Evolutionary conservation across 2,797 vertebrate species (phyloP), one percentile per base, ranked within the genome.

Genomic region (Aplochiton taeniatus): DNA sequence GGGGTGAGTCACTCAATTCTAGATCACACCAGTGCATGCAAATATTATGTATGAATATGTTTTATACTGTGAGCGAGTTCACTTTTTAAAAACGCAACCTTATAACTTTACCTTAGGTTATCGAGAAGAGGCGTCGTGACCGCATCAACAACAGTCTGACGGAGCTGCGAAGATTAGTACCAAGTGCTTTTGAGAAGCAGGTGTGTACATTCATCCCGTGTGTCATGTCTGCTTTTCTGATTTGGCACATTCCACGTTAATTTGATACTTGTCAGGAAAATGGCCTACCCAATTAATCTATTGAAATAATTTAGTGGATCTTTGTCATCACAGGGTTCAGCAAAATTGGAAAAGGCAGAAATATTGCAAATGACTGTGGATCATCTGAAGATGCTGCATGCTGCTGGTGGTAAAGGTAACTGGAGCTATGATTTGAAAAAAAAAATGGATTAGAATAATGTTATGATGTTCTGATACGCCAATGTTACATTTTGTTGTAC

Each of bases 311-410:
- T 51, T 50, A 41, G 10, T 12, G 13, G 19, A 58, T 45, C 10
- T 48, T 0, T 64, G 14, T 63, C 5, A 72, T 68, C 12, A 7
- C 72, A 98, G 97, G 97, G 96, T 42, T 98, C 96, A 7, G 96
- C 96, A 63, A 99, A 99, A 83, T 74, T 99, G 73, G 97, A 99
- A 79, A 99, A 99, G 76, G 97, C 97, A 0, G 97, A 99, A 84
- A 98, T 99, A 70, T 84, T 99, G 77, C 97, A 99, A 88, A 98
- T 99, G 97, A 99, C 97, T 0, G 97, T 99, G 43, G 97, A 99
- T 84, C 97, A 99, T 73, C 85, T 98, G 81, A 99, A 98, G 85
- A 97, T 98, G 95, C 90, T 99, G 69, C 97, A 98, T 86, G 95
- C 96, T 0, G 95, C 96, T 8, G 94, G 96, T 58, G 96, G 97